Percentiles rank a stretch among this genome's conserved stretches.
These are phyloP conservation scores for Mixornis gularis DNA, from an alignment of 2,113 vertebrate species.

Conservation along the genomic window DNA sequence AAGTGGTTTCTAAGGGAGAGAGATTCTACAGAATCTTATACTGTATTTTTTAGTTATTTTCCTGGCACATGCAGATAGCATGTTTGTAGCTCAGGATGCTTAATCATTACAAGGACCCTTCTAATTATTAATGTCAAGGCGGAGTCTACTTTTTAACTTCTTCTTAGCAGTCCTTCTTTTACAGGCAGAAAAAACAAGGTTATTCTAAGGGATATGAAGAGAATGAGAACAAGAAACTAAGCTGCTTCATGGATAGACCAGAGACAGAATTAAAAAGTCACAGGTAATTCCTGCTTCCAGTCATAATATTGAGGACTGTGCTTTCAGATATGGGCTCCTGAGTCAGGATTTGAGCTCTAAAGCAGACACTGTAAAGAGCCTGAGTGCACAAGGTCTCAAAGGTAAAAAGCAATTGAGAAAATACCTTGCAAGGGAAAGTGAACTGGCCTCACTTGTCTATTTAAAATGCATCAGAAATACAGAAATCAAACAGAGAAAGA, in stretches of 20 bases:
- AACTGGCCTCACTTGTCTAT: not conserved
- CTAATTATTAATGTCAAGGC: not conserved
- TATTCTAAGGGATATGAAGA: not conserved
- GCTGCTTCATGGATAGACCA: not conserved
- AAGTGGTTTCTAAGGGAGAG: not conserved
- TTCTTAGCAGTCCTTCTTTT: not conserved
- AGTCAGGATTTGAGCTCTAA: not conserved
- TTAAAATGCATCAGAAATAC: conserved; percentile 16
- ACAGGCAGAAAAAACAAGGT: not conserved
- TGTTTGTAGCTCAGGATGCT: not conserved
- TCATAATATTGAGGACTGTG: not conserved
- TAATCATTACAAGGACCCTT: not conserved
- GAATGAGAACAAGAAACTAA: not conserved
- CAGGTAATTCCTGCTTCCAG: not conserved
- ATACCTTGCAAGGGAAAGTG: not conserved
- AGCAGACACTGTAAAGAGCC: not conserved
- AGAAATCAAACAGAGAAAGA: not conserved
- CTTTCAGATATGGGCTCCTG: not conserved
- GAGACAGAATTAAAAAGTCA: not conserved
- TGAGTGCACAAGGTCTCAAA: not conserved
- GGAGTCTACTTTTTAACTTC: not conserved
- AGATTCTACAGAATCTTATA: not conserved
- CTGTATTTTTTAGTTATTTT: not conserved
- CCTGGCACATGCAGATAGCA: not conserved
- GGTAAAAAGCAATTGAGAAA: conserved; percentile 14